Evolutionary conservation across 2,113 vertebrate genomes (phyloP).

Genomic region (Shinisaurus crocodilurus): DNA sequence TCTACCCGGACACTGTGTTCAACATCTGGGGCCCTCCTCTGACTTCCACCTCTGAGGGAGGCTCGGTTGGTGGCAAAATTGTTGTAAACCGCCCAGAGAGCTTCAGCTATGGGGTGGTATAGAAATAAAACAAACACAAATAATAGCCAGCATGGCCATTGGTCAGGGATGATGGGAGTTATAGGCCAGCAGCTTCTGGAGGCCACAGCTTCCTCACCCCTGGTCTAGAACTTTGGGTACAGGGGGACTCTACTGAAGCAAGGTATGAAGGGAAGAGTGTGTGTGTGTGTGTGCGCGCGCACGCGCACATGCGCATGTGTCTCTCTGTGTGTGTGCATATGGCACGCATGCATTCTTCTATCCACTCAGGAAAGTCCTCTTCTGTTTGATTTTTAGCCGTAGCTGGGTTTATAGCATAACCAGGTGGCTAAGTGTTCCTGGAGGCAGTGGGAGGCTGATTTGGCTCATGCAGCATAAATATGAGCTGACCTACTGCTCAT

Average conservation of each 20-base stretch:
- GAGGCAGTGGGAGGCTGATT: constrained; percentile 7
- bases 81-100: no score
- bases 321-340: neutral
- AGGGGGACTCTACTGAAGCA: neutral
- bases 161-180: neutral
- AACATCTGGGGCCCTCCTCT: no score
- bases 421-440: neutral
- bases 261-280: neutral
- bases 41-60: no score
- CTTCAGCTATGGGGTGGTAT: no score
- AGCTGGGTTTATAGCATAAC: constrained; percentile 1
- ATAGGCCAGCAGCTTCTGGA: neutral
- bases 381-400: constrained; percentile 6
- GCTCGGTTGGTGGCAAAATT: no score
- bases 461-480: constrained; percentile 11
- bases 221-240: neutral
- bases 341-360: neutral
- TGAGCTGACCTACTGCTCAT: constrained; percentile 4
- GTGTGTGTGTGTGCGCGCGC: no score
- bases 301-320: no score
- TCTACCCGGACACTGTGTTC: no score
- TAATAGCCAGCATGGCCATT: neutral
- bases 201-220: neutral
- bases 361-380: neutral
- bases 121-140: no score